phyloP scores from a whole-genome alignment of 2,888 invertebrate genomes.

The Acrobasis suavella region DNA sequence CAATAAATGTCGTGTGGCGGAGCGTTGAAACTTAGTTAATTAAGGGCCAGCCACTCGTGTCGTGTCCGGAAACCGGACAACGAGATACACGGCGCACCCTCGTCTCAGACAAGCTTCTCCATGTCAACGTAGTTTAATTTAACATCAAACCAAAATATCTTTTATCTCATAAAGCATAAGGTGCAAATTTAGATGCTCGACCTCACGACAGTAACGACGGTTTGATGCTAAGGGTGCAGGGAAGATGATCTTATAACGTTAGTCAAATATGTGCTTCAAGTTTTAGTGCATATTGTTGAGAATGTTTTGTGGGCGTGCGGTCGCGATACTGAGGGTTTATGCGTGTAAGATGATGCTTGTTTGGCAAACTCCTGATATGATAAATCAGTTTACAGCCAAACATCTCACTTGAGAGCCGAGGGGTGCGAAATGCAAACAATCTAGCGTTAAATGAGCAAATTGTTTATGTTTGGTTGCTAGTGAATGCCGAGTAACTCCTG shows the following conservation, averaged over 20 bases:
- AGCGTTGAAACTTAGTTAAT: conserved; percentile 74
- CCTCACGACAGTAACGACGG: conserved; percentile 39
- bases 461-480: conserved; percentile 54
- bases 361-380: conserved; percentile 77
- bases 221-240: conserved; percentile 39
- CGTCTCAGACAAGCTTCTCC: conserved; percentile 67
- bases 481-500: conserved; percentile 22
- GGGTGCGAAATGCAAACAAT: conserved; percentile 68
- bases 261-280: conserved; percentile 71
- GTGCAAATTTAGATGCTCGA: conserved; percentile 34
- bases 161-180: conserved; percentile 40
- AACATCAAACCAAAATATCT: conserved; percentile 35
- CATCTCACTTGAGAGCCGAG: conserved; percentile 70
- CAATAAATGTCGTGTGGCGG: conserved; percentile 42
- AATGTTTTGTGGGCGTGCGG: conserved; percentile 64
- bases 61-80: conserved; percentile 79
- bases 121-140: conserved; percentile 43
- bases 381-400: conserved; percentile 79
- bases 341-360: conserved; percentile 82
- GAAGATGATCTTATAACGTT: conserved; percentile 61
- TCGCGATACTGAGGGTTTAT: conserved; percentile 73
- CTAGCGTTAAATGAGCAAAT: conserved; percentile 72
- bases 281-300: conserved; percentile 68
- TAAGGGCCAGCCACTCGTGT: conserved; percentile 60
- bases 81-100: conserved; percentile 75